Evolutionary conservation across 2,797 vertebrate genomes (phyloP), one percentile per base, ranked within the genome.

Genomic region (Semaprochilodus insignis): DNA sequence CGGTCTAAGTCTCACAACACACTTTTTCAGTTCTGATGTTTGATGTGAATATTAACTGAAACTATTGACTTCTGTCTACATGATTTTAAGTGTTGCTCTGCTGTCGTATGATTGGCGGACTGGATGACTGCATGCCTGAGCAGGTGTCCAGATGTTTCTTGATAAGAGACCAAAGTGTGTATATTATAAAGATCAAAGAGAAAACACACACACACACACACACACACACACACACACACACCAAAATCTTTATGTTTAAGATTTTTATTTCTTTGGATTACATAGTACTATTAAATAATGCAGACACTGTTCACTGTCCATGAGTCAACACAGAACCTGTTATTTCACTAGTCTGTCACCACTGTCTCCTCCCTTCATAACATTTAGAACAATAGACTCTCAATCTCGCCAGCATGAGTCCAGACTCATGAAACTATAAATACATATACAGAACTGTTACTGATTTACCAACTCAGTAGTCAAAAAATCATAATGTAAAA

Each of bases 361-460:
- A 54, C 4, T 21, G 19, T 57, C 14, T 17, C 25, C 5, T 25
- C 44, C 13, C 36, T 69, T 75, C 2, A 6, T 21, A 19, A 27
- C 13, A 70, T 52, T 72, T 62, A 77, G 27, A 63, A 1, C 14
- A 63, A 5, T 21, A 57, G 54, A 19, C 54, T 57, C 4, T 27
- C 23, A 6, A 14, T 27, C 14, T 63, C 48, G 63, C 67, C 16
- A 11, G 76, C 80, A 81, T 81, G 57, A 57, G 65, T 78, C 62
- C 77, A 77, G 74, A 75, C 44, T 62, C 63, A 75, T 87, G 27
- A 66, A 81, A 77, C 31, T 82, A 82, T 84, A 87, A 87, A 85
- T 80, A 87, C 59, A 59, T n/a, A 74, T 34, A 81, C 55, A 74
- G 72, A 67, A 48, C 15, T 63, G 14, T 57, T 25, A 81, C 81